phyloP scores from a whole-genome alignment of 1,140 invertebrate genomes.

The Diprion similis region DNA sequence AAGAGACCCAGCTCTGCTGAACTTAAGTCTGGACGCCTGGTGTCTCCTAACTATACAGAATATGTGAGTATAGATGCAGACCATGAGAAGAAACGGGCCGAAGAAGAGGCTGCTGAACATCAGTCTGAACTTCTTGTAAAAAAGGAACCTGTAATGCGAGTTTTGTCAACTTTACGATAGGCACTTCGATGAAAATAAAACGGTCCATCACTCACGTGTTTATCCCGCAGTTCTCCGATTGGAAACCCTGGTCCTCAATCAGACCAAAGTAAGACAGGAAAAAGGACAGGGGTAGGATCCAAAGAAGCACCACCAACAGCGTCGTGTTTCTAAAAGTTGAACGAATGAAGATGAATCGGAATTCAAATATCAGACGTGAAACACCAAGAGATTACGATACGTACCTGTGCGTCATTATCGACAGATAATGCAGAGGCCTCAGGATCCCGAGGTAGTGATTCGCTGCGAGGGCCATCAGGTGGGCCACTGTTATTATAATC shows the following conservation, averaged over 20 bases:
- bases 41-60: constrained; percentile 64
- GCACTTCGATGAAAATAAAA: neutral
- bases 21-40: constrained; percentile 58
- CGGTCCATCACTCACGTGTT: constrained; percentile 32
- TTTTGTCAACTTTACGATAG: constrained; percentile 1
- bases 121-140: constrained; percentile 58
- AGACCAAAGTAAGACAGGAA: constrained; percentile 63
- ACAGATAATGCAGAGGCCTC: constrained; percentile 69
- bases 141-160: constrained; percentile 51
- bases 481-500: constrained; percentile 68
- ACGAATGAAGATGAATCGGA: neutral
- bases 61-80: constrained; percentile 67
- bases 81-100: constrained; percentile 64
- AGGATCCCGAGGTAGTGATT: constrained; percentile 74
- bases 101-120: constrained; percentile 61
- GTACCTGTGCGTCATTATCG: constrained; percentile 60
- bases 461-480: constrained; percentile 70
- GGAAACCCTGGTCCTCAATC: constrained; percentile 58
- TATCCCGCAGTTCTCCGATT: constrained; percentile 37
- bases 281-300: constrained; percentile 63
- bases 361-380: neutral
- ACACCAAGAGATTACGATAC: neutral
- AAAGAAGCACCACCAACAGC: constrained; percentile 61
- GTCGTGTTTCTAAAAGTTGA: constrained; percentile 45
- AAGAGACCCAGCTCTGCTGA: constrained; percentile 44